Evolutionary conservation across 2,888 invertebrate species (phyloP).

Genomic region (Gymnosoma rotundatum): DNA sequence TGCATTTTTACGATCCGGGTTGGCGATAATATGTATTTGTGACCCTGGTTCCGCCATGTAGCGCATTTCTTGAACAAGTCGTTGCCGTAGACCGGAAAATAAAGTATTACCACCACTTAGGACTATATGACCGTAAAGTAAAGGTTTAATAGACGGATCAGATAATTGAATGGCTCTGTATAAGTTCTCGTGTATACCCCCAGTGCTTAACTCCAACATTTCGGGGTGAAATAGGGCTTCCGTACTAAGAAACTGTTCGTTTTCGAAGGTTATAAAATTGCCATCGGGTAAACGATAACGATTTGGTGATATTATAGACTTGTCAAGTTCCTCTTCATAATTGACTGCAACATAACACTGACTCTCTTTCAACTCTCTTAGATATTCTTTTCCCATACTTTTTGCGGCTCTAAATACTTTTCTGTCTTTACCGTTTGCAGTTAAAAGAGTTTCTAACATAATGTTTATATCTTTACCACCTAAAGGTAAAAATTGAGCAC

Average conservation of each 20-base stretch:
- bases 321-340: not conserved
- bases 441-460: constrained; percentile 23
- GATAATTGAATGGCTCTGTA: constrained; percentile 37
- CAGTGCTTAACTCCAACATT: constrained; percentile 34
- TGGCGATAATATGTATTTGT: constrained; percentile 22
- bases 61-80: constrained; percentile 19
- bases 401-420: not conserved
- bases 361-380: constrained; percentile 25
- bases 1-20: constrained; percentile 41
- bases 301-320: not conserved
- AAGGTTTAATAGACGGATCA: constrained; percentile 15
- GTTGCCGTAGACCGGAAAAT: constrained; percentile 27
- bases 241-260: constrained; percentile 22
- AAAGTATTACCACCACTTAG: constrained; percentile 52
- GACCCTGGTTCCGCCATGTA: constrained; percentile 26
- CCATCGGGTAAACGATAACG: constrained; percentile 44
- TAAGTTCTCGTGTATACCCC: constrained; percentile 46
- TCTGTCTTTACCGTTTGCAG: not conserved
- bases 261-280: constrained; percentile 8
- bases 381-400: not conserved
- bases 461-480: constrained; percentile 36
- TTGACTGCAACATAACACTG: constrained; percentile 31
- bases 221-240: constrained; percentile 38
- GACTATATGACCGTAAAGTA: constrained; percentile 43
- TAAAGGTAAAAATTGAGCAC: constrained; percentile 28